Evolutionary conservation across 2,113 vertebrate species (phyloP).

Genomic region (Chitala chitala): DNA sequence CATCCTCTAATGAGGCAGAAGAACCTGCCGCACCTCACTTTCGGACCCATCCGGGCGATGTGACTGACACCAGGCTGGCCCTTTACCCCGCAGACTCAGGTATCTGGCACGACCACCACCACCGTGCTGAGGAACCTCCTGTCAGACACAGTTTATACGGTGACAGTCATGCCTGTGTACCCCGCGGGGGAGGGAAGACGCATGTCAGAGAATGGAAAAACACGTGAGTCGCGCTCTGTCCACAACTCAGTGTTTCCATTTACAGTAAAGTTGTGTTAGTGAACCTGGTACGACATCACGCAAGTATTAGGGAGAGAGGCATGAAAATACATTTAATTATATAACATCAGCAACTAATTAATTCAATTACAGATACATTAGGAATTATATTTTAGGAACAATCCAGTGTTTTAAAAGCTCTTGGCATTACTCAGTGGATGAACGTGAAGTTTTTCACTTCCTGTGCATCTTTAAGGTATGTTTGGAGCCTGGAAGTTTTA

Average conservation of each 20-base stretch:
- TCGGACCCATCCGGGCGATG: background rate
- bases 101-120: conserved; percentile 79
- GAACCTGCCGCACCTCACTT: background rate
- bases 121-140: conserved; percentile 78
- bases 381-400: no score
- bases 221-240: conserved; percentile 67
- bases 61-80: background rate
- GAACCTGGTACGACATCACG: background rate
- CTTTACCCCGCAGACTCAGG: conserved; percentile 63
- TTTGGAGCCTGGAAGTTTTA: background rate
- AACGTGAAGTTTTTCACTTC: background rate
- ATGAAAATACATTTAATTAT: no score
- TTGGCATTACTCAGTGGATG: background rate
- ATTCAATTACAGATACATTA: no score
- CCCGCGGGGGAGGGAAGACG: conserved; percentile 80
- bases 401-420: no score
- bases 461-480: background rate
- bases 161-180: conserved; percentile 82
- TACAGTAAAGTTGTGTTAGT: background rate
- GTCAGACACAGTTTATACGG: conserved; percentile 77
- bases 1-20: background rate
- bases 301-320: no score
- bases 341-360: no score
- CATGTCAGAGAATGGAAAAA: conserved; percentile 80
- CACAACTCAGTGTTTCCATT: no score